Base-by-base conservation (phyloP, 1,140 invertebrate genomes). In the Cyclargus thomasi region DNA sequence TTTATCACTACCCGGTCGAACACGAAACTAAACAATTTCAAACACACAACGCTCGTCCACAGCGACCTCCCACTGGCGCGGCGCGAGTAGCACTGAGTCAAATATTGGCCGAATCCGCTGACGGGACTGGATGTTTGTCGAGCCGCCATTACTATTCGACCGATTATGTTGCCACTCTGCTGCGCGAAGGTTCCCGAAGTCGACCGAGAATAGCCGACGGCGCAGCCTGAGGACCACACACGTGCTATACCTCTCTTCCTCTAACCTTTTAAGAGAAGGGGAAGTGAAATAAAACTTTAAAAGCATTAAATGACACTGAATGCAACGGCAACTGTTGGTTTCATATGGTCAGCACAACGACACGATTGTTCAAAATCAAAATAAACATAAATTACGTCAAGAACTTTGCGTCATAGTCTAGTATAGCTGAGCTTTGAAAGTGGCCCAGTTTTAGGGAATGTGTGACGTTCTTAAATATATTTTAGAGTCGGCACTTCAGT, bases 61-160 rank as follows among this genome's bases (percentile, higher is more conserved):
- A 53, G 65, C 88, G 86, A 82, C 77, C 83, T 66, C 53, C 69
- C 78, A 74, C 77, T 74, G 69, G 83, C 86, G 78, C 88, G 80
- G 76, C 77, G 76, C 82, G 85, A 82, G 78, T 82, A 80, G 77
- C 76, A 90, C 88, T 88, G 86, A 83, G 78, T 81, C 82, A 72
- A 78, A 78, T 73, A 77, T 72, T 74, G 70, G 70, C 73, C 70
- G 72, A 70, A 76, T 77, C 80, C 77, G 77, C 78, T 80, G 70
- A 87, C 80, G 77, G 79, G 71, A 86, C 81, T 79, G 86, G 74
- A 83, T 89, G 83, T 89, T 90, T 88, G 86, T 88, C 70, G 83
- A 84, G 78, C 86, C 85, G 86, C 88, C 88, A 90, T 90, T 75
- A 85, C 82, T 79, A 79, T 86, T 88, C 77, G 78, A 79, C 69